A percentile compares a stretch with the other conserved stretches of the same genome.
These are phyloP conservation scores for Dysmachus trigonus DNA, from an alignment of 2,888 invertebrate genomes.

Conservation along the genomic window DNA sequence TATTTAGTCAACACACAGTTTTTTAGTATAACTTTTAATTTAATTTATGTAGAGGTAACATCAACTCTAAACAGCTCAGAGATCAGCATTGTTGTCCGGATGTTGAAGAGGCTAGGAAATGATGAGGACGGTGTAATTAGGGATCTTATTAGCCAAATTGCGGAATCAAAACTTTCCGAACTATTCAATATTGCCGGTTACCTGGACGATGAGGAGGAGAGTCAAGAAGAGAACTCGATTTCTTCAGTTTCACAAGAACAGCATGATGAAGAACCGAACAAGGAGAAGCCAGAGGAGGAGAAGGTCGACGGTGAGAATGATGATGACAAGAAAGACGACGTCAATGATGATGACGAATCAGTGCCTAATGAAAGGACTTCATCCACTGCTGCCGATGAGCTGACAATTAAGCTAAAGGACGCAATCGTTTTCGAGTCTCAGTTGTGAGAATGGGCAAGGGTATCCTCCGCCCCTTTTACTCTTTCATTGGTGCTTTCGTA, in stretches of 20 bases:
- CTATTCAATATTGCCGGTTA: not conserved
- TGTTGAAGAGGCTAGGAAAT: not conserved
- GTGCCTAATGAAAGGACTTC: not conserved
- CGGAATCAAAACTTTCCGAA: not conserved
- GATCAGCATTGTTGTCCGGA: not conserved
- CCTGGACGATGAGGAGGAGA: not conserved
- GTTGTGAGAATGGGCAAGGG: not conserved
- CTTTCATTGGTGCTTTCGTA: slow-evolving; percentile 17
- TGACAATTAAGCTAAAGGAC: not conserved
- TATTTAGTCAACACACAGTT: not conserved
- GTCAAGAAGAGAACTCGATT: not conserved
- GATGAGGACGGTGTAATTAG: slow-evolving; percentile 5
- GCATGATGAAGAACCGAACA: not conserved
- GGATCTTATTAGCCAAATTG: not conserved
- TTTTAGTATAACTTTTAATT: not conserved
- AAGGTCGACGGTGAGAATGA: not conserved
- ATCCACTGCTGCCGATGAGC: not conserved
- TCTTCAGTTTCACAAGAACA: not conserved
- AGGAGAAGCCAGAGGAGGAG: not conserved
- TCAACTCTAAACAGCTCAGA: not conserved
- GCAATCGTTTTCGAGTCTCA: not conserved
- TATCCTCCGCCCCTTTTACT: not conserved
- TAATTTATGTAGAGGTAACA: not conserved
- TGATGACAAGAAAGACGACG: not conserved
- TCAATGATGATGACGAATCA: not conserved